These are phyloP conservation scores for Patagioenas fasciata DNA, from an alignment of 2,113 vertebrate species.

Conservation along the genomic window DNA sequence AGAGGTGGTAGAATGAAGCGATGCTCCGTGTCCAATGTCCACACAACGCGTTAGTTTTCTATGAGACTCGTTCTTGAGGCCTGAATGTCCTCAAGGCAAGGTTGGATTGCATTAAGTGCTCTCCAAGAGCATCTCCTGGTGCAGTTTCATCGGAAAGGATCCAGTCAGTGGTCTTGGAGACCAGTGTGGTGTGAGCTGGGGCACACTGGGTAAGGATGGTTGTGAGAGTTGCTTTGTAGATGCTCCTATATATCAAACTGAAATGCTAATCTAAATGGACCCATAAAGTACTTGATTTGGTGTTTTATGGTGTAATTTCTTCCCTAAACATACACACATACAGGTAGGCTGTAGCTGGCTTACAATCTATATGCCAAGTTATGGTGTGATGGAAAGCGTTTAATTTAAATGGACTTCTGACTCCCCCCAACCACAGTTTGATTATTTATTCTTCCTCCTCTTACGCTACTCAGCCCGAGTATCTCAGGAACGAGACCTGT, in stretches of 20 bases:
- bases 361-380: neutral
- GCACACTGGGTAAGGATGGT: rapidly evolving
- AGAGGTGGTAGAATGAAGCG: too few relatives aligned
- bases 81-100: rapidly evolving
- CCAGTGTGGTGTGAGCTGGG: neutral
- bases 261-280: neutral
- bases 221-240: neutral
- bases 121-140: neutral
- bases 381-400: rapidly evolving
- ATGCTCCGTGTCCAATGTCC: rapidly evolving
- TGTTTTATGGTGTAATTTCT: rapidly evolving
- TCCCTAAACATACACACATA: neutral
- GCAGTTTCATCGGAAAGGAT: neutral
- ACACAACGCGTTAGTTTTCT: rapidly evolving
- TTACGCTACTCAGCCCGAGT: neutral
- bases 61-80: neutral
- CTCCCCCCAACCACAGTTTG: neutral
- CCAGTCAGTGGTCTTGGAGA: rapidly evolving
- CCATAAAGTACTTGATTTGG: neutral
- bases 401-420: neutral
- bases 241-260: neutral
- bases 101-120: neutral
- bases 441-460: neutral
- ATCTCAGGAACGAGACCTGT: neutral
- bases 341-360: neutral